Base-by-base conservation (phyloP, 1,140 invertebrate species). In the Drosophila yakuba region DNA sequence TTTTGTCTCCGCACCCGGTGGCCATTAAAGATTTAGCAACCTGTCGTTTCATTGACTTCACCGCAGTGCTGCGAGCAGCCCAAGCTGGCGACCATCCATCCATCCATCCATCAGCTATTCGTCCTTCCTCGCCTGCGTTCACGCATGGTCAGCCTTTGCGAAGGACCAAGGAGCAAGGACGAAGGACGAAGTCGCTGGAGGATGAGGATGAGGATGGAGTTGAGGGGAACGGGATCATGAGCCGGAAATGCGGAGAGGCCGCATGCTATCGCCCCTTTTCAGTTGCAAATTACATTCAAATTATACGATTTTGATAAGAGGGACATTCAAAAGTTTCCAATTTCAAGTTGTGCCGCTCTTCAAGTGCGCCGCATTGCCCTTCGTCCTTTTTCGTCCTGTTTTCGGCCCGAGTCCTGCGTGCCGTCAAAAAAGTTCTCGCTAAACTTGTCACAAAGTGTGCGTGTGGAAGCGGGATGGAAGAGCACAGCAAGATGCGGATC, bases 231-330 rank as follows among this genome's bases (percentile, higher is more conserved):
- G 28, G 63, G 43, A 52, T 35, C 39, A 64, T 17, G 66, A 64
- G 38, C 47, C 39, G 32, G 61, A 52, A 52, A 52, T 52, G 32
- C 50, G 50, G 32, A 44, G 32, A 38, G 67, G 52, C 61, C 71
- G 71, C 60, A 45, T 77, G 45, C 50, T 78, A 51, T 81, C 74
- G 78, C 73, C 80, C 80, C 74, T 89, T 83, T 83, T 68, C 85
- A 90, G 74, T 91, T 91, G 78, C 76, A 91, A 91, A 91, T 91
- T 91, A 91, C 88, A 91, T 91, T 91, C 88, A 91, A 91, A 91
- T 91, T 91, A 88, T 90, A 91, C 80, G 85, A 90, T 91, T 91
- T 91, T 88, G 77, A 79, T 84, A 91, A 91, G 90, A 91, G 85
- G 90, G 71, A 80, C 80, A 91, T 91, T 91, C 85, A 91, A 88